Percentiles rank a stretch among this genome's conserved stretches.
These are phyloP conservation scores for Porites lutea DNA, from an alignment of 64 coral and sea anemone species.

Conservation along the genomic window DNA sequence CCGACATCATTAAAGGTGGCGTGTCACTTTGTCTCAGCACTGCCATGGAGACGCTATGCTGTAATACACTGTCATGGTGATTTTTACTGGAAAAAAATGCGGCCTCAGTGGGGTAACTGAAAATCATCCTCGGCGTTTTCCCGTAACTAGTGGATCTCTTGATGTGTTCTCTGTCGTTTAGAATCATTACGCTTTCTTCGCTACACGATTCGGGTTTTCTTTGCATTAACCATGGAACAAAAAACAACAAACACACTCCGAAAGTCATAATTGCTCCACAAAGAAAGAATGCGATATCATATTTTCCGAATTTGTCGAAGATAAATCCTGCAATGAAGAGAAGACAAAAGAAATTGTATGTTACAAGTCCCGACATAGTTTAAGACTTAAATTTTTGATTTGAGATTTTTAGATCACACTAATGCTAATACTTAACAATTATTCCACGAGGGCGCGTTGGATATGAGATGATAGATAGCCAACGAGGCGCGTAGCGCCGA, in stretches of 20 bases:
- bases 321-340: slow-evolving; percentile 66
- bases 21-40: neutral
- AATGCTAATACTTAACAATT: too few relatives aligned
- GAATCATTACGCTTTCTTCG: neutral
- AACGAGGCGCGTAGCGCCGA: too few relatives aligned
- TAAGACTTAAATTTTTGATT: too few relatives aligned
- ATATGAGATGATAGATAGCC: too few relatives aligned
- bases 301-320: slow-evolving; percentile 73
- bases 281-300: slow-evolving; percentile 75
- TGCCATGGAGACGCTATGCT: slow-evolving; percentile 19
- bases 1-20: slow-evolving; percentile 18
- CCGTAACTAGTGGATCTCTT: neutral
- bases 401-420: too few relatives aligned
- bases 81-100: neutral
- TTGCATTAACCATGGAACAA: slow-evolving; percentile 64
- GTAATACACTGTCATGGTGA: neutral
- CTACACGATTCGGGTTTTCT: slow-evolving; percentile 12
- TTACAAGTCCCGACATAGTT: too few relatives aligned
- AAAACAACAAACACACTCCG: slow-evolving; percentile 73
- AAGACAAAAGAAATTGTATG: neutral
- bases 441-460: too few relatives aligned
- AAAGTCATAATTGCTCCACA: slow-evolving; percentile 67
- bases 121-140: neutral
- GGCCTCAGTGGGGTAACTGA: neutral
- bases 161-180: neutral